phyloP scores from a whole-genome alignment of 2,113 vertebrate genomes.

The Python bivittatus region DNA sequence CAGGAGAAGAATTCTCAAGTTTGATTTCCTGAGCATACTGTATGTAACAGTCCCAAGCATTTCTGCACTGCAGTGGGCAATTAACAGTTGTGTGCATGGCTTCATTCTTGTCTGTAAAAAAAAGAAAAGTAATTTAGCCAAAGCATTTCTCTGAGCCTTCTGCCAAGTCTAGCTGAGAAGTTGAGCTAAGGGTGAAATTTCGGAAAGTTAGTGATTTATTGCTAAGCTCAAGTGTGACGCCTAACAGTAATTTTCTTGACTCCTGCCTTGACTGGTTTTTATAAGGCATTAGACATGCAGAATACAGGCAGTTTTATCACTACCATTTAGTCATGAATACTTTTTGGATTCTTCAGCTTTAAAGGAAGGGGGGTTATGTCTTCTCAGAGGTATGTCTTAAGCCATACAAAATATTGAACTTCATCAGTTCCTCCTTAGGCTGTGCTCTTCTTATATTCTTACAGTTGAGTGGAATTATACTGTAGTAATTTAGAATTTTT shows the following conservation, averaged over 20 bases:
- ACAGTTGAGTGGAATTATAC: not conserved
- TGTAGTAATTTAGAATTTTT: not conserved
- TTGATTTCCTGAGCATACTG: not conserved
- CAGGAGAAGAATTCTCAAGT: not conserved
- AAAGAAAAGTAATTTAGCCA: not conserved
- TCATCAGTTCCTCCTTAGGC: not conserved
- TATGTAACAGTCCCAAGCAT: not conserved
- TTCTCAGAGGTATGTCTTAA: not conserved
- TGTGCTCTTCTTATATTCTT: not conserved
- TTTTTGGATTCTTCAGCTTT: not conserved
- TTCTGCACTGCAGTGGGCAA: not conserved
- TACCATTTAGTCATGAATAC: not conserved
- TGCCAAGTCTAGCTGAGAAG: not conserved
- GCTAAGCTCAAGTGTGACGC: not conserved
- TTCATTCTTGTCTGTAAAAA: not conserved
- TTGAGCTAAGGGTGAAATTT: not conserved
- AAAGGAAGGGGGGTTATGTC: not conserved
- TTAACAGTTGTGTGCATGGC: not conserved
- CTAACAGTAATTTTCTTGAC: not conserved
- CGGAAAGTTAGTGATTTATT: not conserved
- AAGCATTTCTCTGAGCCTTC: not conserved
- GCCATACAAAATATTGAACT: not conserved
- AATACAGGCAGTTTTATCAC: not conserved
- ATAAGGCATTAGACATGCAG: not conserved
- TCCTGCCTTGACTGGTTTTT: not conserved